A percentile compares a stretch with the other conserved stretches of the same genome.
These are phyloP conservation scores for Aramus guarauna DNA, from an alignment of 2,113 vertebrate genomes.

Conservation along the genomic window DNA sequence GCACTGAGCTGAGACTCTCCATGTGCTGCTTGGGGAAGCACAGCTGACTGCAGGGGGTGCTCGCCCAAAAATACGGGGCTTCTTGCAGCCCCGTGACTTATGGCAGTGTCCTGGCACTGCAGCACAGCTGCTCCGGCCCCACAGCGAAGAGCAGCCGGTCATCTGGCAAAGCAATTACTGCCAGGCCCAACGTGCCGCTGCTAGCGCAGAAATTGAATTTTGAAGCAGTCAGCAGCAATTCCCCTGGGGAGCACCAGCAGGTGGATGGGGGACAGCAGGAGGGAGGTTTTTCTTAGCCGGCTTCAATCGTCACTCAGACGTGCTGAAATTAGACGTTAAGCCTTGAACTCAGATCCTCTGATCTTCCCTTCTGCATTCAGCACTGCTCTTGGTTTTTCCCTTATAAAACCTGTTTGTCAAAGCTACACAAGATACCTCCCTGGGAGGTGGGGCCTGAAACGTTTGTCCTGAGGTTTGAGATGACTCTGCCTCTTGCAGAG, in stretches of 20 bases:
- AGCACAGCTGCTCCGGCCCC: fast-evolving
- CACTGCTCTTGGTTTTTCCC: not conserved
- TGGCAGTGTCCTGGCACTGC: fast-evolving
- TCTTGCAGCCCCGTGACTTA: not conserved
- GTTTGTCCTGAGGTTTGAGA: not conserved
- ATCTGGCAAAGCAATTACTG: not conserved
- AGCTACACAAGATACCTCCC: not conserved
- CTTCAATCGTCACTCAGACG: not conserved
- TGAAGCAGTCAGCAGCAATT: not conserved
- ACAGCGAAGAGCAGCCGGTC: not conserved
- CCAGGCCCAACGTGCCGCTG: not conserved
- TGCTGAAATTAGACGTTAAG: not conserved
- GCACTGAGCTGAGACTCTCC: not conserved
- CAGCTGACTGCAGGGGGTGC: not conserved
- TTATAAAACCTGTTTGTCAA: not conserved
- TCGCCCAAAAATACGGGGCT: not conserved
- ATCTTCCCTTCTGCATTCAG: not conserved
- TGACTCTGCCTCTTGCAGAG: not conserved
- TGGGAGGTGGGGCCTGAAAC: not conserved
- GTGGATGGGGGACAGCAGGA: not conserved
- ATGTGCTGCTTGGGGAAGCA: not conserved
- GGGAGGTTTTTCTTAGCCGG: not conserved
- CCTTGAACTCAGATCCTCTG: not conserved
- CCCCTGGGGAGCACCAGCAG: fast-evolving
- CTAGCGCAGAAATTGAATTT: not conserved